These are phyloP conservation scores for Microchirus variegatus DNA, from an alignment of 2,797 vertebrate genomes.

Conservation along the genomic window DNA sequence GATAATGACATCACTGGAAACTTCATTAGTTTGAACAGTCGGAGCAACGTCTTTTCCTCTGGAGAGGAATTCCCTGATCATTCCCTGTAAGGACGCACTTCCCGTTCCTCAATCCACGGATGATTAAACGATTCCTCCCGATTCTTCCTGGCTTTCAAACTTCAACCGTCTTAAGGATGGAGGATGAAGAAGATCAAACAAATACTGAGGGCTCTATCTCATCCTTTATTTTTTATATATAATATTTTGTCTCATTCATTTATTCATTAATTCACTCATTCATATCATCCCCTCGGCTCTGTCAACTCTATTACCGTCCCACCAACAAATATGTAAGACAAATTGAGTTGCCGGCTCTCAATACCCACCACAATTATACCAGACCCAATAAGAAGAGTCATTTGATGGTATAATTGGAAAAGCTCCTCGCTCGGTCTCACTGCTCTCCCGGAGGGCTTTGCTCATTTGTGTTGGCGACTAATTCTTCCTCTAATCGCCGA, in stretches of 20 bases:
- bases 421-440: constrained; percentile 89
- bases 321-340: constrained; percentile 98
- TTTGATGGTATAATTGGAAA: constrained; percentile 98
- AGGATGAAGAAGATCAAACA: constrained; percentile 90
- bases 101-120: constrained; percentile 77
- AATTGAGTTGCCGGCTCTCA: constrained; percentile 97
- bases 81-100: constrained; percentile 70
- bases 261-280: constrained; percentile 78
- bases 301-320: constrained; percentile 93
- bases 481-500: constrained; percentile 95
- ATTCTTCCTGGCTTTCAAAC: constrained; percentile 86
- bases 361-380: constrained; percentile 98
- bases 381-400: constrained; percentile 97
- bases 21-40: constrained; percentile 66
- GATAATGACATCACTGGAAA: constrained; percentile 65
- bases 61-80: constrained; percentile 69
- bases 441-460: constrained; percentile 87
- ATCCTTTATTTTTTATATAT: constrained; percentile 60
- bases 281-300: constrained; percentile 89
- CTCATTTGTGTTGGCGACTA: constrained; percentile 91
- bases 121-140: constrained; percentile 84
- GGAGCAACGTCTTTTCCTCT: constrained; percentile 67
- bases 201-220: constrained; percentile 86
- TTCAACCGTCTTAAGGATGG: constrained; percentile 85
- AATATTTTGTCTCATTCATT: constrained; percentile 8